A percentile compares a stretch with the other conserved stretches of the same genome.
Evolutionary conservation across 2,888 invertebrate genomes (phyloP).

Genomic region (Acanthoscelides obtectus): DNA sequence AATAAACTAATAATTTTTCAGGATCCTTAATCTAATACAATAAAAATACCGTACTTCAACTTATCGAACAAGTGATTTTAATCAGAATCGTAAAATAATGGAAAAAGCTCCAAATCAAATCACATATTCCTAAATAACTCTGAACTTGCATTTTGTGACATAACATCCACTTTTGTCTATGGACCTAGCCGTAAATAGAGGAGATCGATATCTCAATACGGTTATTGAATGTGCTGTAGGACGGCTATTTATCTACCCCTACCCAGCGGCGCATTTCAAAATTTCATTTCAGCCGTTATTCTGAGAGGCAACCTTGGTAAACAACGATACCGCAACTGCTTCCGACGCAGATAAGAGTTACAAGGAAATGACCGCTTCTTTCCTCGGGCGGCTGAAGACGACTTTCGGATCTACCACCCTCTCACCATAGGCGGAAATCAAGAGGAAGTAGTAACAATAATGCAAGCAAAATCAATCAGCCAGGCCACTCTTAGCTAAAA

Average conservation of each 20-base stretch:
- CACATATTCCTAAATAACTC: too few species aligned
- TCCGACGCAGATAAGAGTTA: neutral
- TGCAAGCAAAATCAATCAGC: too few species aligned
- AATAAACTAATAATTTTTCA: too few species aligned
- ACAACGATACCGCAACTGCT: neutral
- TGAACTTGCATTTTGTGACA: too few species aligned
- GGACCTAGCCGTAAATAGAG: neutral
- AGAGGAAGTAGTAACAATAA: too few species aligned
- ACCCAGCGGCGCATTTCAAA: neutral
- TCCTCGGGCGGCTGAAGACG: neutral
- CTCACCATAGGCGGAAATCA: neutral
- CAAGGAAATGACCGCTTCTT: neutral
- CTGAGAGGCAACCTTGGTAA: neutral
- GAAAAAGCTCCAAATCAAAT: too few species aligned
- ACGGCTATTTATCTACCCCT: neutral
- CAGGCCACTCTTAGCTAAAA: too few species aligned
- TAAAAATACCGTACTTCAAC: too few species aligned
- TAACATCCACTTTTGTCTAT: too few species aligned
- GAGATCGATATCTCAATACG: neutral
- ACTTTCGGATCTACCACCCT: neutral
- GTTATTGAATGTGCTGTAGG: neutral
- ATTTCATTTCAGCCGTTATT: neutral
- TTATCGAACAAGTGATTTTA: too few species aligned
- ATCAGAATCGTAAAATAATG: too few species aligned
- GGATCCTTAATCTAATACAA: too few species aligned